phyloP scores from a whole-genome alignment of 2,888 invertebrate species.

The Sclerodermus sp. region DNA sequence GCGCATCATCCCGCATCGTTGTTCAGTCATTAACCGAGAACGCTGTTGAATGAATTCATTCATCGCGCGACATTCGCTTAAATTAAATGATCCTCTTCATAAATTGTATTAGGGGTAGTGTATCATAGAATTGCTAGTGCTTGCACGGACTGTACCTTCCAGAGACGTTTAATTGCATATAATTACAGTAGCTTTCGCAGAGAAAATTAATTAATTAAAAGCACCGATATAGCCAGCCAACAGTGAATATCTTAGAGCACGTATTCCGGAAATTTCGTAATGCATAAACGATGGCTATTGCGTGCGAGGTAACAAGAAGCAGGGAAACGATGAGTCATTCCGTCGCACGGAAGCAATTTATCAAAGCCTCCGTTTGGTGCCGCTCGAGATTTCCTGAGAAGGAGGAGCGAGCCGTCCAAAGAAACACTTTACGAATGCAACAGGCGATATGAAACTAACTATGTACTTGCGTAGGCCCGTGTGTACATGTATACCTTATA shows the following conservation, averaged over 20 bases:
- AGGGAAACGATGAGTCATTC: slow-evolving; percentile 37
- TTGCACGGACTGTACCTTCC: no score
- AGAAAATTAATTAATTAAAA: no score
- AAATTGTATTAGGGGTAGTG: no score
- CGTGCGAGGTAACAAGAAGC: slow-evolving; percentile 21
- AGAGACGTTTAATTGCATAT: no score
- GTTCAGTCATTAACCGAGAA: no score
- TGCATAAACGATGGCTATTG: slow-evolving; percentile 12
- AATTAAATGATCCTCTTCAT: no score
- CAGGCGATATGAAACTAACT: slow-evolving; percentile 54
- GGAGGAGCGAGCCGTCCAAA: slow-evolving; percentile 35
- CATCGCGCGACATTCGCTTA: no score
- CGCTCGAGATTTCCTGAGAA: slow-evolving; percentile 15
- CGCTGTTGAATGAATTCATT: no score
- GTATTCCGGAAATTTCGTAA: slow-evolving; percentile 1
- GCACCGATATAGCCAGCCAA: no score
- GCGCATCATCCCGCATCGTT: no score
- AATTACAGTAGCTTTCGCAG: no score
- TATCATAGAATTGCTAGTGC: no score
- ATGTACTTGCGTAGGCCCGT: slow-evolving; percentile 55
- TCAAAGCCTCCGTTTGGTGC: slow-evolving; percentile 27
- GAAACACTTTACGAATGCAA: slow-evolving; percentile 51
- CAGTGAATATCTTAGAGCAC: not conserved
- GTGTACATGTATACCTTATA: slow-evolving; percentile 18
- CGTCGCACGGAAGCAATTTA: slow-evolving; percentile 41